These are phyloP conservation scores for Zaprionus tsacasi DNA, from an alignment of 1,140 invertebrate species.

Conservation along the genomic window DNA sequence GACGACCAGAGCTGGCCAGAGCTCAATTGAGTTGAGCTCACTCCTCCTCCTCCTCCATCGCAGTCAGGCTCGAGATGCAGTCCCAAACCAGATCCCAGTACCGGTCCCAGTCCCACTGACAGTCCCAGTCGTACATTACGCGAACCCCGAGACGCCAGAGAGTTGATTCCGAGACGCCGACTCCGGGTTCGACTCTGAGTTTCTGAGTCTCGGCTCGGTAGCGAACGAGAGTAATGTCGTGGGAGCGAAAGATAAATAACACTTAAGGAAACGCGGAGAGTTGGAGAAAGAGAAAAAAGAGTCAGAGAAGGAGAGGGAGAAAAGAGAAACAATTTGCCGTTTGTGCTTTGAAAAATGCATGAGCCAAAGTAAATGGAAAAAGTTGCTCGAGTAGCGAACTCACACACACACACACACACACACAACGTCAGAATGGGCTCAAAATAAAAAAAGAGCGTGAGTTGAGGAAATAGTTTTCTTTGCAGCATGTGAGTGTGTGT, in stretches of 20 bases:
- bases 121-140: conserved; percentile 65
- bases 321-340: conserved; percentile 79
- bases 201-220: conserved; percentile 32
- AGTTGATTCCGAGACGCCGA: conserved; percentile 29
- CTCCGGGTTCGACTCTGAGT: too few relatives aligned
- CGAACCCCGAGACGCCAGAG: conserved; percentile 39
- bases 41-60: too few relatives aligned
- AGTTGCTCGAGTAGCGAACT: conserved; percentile 70
- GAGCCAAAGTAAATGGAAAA: conserved; percentile 82
- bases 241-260: conserved; percentile 80
- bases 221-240: conserved; percentile 79
- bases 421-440: conserved; percentile 47
- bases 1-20: conserved; percentile 22
- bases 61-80: not conserved
- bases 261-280: conserved; percentile 64
- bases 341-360: conserved; percentile 82
- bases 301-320: not conserved
- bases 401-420: conserved; percentile 64
- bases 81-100: not conserved
- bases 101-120: conserved; percentile 2
- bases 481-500: not conserved
- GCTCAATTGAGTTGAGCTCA: conserved; percentile 8
- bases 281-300: conserved; percentile 10
- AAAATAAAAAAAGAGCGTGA: not conserved
- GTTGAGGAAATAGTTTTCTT: conserved; percentile 55